Percentiles rank a stretch among this genome's conserved stretches.
phyloP scores from a whole-genome alignment of 2,888 invertebrate genomes.

The Elegia similella region DNA sequence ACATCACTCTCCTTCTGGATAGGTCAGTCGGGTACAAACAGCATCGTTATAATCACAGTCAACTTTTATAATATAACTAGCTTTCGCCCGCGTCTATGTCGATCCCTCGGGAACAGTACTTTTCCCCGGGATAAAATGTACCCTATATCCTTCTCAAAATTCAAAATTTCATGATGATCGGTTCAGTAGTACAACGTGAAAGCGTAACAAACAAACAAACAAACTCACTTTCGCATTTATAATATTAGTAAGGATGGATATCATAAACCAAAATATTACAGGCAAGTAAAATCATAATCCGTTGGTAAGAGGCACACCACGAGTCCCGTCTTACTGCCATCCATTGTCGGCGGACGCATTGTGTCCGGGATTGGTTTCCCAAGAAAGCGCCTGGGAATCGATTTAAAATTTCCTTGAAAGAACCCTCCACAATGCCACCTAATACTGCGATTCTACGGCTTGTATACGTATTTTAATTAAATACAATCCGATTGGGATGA shows the following conservation, averaged over 20 bases:
- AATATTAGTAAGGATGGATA: constrained; percentile 18
- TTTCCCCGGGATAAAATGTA: no score
- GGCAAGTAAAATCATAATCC: constrained; percentile 62
- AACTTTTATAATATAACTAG: no score
- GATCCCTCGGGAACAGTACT: no score
- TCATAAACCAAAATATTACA: constrained; percentile 10
- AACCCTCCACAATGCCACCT: constrained; percentile 65
- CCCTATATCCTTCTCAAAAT: no score
- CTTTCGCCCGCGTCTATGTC: no score
- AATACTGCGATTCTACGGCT: constrained; percentile 61
- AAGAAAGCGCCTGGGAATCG: constrained; percentile 71
- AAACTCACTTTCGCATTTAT: no score
- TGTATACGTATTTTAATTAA: constrained; percentile 52
- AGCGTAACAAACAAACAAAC: no score
- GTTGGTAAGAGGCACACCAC: constrained; percentile 52
- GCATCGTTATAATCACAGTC: no score
- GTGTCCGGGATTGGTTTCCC: constrained; percentile 74
- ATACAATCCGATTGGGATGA: constrained; percentile 22
- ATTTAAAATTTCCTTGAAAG: constrained; percentile 75
- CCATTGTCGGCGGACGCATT: constrained; percentile 70
- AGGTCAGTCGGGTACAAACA: no score
- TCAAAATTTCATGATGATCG: no score
- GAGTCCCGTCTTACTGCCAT: constrained; percentile 67
- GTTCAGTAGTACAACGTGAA: no score
- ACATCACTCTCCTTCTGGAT: no score